Base-by-base conservation (phyloP, 2,888 invertebrate genomes). In the Tetheella fluctuosa region DNA sequence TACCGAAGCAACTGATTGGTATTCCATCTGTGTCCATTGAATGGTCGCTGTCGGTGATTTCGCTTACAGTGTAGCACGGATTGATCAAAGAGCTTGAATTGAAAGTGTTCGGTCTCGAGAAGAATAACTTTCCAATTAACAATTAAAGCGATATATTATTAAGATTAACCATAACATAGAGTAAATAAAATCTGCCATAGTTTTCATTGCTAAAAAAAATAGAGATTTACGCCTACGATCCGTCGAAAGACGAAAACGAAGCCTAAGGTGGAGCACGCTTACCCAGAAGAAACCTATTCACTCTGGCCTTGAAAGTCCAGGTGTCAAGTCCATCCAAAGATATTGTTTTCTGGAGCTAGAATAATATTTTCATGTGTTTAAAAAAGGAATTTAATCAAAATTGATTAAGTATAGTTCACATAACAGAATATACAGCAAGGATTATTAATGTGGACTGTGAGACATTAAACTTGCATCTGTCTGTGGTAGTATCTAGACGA, bases 391-490 rank as follows among this genome's bases (percentile, higher is more conserved):
- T 10, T 10, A 37, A 37, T 12, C 34, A 37, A 37, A 37, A 7
- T 37, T 10, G 34, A 10, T 37, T 34, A 61, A 58, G 42, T 53
- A 52, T 57, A 58, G 17, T 57, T 58, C 25, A 61, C 54, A 60
- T 60, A 63, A 62, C 59, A 54, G 42, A 64, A 59, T 58, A 62
- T 59, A 60, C 61, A 55, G 59, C 55, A 60, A 54, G 58, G 62
- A 63, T 64, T 62, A 58, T 73, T 66, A n/a, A n/a, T 58, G 74
- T 64, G 70, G 64, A 68, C 39, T 10, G 23, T n/a, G 73, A 75
- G 74, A 84, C 86, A 88, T 87, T 89, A 88, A 89, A 89, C 81
- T 88, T 90, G 89, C 85, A 89, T 89, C 86, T 86, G 88, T 85
- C 84, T 84, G 86, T 80, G 86, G 84, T 74, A 81, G 83, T 85